A percentile compares a stretch with the other conserved stretches of the same genome.
phyloP scores from a whole-genome alignment of 2,888 invertebrate genomes.

The Perizoma affinitatum region DNA sequence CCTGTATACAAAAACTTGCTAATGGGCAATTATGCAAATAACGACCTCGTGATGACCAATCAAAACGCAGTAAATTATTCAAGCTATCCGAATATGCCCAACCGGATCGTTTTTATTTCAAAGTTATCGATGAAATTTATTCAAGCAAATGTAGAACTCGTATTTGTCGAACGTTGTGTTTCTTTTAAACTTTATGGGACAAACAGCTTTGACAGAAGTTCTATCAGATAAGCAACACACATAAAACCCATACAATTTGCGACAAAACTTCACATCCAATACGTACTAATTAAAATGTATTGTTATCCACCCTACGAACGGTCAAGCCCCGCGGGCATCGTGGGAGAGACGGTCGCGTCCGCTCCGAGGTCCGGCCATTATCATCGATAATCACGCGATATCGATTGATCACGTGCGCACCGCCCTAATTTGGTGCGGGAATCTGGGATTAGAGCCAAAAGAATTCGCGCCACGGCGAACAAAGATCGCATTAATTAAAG shows the following conservation, averaged over 20 bases:
- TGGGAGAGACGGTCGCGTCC: slow-evolving; percentile 44
- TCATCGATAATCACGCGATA: slow-evolving; percentile 79
- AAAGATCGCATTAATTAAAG: neutral
- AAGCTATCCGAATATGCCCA: slow-evolving; percentile 55
- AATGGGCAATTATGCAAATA: slow-evolving; percentile 79
- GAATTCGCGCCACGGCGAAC: slow-evolving; percentile 4
- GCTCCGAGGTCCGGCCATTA: slow-evolving; percentile 54
- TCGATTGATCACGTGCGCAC: slow-evolving; percentile 54
- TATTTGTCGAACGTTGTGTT: too few species aligned
- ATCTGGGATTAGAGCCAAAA: slow-evolving; percentile 28
- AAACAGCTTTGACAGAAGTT: neutral
- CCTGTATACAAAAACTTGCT: slow-evolving; percentile 74
- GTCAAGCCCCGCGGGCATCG: slow-evolving; percentile 39
- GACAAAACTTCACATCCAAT: slow-evolving; percentile 18
- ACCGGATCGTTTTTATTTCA: slow-evolving; percentile 45
- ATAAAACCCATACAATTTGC: neutral
- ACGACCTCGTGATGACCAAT: slow-evolving; percentile 67
- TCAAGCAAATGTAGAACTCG: too few species aligned
- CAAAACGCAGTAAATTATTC: slow-evolving; percentile 79
- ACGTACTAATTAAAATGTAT: slow-evolving; percentile 25
- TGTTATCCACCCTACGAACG: slow-evolving; percentile 25
- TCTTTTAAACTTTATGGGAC: too few species aligned
- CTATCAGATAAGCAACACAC: neutral
- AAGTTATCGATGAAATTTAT: neutral
- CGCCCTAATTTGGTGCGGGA: slow-evolving; percentile 41